A percentile compares a stretch with the other conserved stretches of the same genome.
Conservation (phyloP, 1,140 invertebrate species). For the Halictus rubicundus region DNA sequence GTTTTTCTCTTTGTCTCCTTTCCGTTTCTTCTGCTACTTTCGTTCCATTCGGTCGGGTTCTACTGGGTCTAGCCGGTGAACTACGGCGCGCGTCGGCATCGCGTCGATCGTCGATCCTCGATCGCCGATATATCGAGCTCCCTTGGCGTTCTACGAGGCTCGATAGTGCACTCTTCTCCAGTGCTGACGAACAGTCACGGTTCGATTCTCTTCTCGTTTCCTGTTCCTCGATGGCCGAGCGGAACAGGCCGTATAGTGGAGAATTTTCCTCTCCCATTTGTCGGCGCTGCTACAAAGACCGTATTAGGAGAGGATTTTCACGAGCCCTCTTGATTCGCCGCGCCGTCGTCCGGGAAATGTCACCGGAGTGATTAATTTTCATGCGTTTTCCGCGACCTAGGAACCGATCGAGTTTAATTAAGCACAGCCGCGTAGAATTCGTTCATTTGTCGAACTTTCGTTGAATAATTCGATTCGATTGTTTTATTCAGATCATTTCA, state of each 20-base stretch:
- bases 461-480: no score
- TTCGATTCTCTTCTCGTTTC: conserved; percentile 25
- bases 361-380: background rate
- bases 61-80: background rate
- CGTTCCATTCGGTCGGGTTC: conserved; percentile 24
- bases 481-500: no score
- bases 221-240: background rate
- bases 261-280: conserved; percentile 24
- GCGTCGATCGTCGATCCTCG: conserved; percentile 2
- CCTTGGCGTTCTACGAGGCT: no score
- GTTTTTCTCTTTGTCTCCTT: conserved; percentile 8
- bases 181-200: conserved; percentile 24
- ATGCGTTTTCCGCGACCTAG: no score
- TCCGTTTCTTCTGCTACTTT: conserved; percentile 29
- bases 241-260: background rate
- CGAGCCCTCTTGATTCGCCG: background rate
- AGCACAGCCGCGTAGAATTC: no score
- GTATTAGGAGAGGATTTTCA: background rate
- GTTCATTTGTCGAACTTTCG: no score
- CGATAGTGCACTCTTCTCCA: background rate
- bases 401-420: no score
- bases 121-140: conserved; percentile 22
- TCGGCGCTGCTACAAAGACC: background rate
- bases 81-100: no score
- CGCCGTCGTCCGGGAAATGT: background rate